Conservation (phyloP, 2,888 invertebrate genomes). For the Diogma glabrata region DNA sequence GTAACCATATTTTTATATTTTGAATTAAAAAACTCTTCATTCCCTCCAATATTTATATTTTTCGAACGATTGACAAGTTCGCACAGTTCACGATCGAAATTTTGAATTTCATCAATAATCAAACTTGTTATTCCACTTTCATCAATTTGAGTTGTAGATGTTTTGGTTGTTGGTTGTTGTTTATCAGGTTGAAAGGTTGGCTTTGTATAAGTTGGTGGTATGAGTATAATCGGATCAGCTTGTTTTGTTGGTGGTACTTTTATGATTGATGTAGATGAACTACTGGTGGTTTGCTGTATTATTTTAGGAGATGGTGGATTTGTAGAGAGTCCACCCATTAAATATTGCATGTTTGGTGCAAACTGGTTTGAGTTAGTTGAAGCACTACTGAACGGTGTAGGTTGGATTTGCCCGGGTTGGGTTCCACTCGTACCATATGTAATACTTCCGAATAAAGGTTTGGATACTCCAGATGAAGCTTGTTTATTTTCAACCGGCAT, state of each 20-base stretch:
- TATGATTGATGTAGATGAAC: neutral
- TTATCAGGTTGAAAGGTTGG: neutral
- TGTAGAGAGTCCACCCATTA: no score
- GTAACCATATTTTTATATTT: constrained; percentile 4
- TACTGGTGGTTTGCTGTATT: neutral
- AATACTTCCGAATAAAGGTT: neutral
- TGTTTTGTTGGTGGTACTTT: constrained; percentile 3
- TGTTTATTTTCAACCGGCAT: neutral
- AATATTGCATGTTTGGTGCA: no score
- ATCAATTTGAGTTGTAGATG: neutral
- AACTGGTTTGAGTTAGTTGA: neutral
- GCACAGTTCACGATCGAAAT: constrained; percentile 53
- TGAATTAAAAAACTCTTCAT: neutral
- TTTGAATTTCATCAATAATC: constrained; percentile 50
- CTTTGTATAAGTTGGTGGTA: neutral
- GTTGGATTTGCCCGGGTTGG: neutral
- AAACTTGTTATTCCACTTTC: constrained; percentile 37
- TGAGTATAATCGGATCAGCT: neutral
- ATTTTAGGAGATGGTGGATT: neutral
- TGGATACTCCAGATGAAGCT: neutral
- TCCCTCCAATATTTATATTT: constrained; percentile 32
- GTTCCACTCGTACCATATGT: no score
- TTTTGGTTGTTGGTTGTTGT: neutral
- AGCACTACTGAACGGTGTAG: neutral
- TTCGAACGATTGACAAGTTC: constrained; percentile 45